A percentile compares a stretch with the other conserved stretches of the same genome.
phyloP scores from a whole-genome alignment of 1,140 invertebrate genomes.

The Plectus sambesii region DNA sequence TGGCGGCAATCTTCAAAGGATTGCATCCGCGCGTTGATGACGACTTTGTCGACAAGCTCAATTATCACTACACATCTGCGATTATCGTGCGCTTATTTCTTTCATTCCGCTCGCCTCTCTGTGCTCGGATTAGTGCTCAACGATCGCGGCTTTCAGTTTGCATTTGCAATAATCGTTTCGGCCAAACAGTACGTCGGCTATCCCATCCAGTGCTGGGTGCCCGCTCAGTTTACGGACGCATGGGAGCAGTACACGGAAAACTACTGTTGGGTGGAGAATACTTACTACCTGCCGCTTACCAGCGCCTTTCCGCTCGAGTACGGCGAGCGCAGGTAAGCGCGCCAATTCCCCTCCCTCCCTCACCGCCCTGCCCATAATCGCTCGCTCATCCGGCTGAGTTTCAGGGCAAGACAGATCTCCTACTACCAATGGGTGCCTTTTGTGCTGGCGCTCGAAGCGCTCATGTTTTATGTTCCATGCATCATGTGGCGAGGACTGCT shows the following conservation, averaged over 20 bases:
- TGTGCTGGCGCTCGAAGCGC: slow-evolving; percentile 51
- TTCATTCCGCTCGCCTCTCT: too few species aligned
- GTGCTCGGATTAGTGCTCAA: too few species aligned
- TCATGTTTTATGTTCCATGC: slow-evolving; percentile 51
- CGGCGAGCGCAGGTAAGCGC: slow-evolving; percentile 40
- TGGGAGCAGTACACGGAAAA: slow-evolving; percentile 45
- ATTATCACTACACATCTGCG: slow-evolving; percentile 45
- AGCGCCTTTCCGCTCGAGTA: slow-evolving; percentile 45
- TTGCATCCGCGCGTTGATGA: slow-evolving; percentile 44
- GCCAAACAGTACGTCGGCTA: slow-evolving; percentile 45
- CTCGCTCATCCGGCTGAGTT: slow-evolving; percentile 16
- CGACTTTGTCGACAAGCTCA: slow-evolving; percentile 45
- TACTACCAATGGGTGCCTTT: slow-evolving; percentile 52
- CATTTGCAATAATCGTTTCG: slow-evolving; percentile 45
- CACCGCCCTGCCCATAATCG: background rate
- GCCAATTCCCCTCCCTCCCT: slow-evolving; percentile 7
- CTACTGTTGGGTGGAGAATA: slow-evolving; percentile 46
- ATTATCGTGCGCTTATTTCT: too few species aligned
- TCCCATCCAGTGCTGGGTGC: slow-evolving; percentile 45
- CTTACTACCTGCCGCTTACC: slow-evolving; percentile 43
- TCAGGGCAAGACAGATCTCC: slow-evolving; percentile 39
- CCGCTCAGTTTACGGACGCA: slow-evolving; percentile 46
- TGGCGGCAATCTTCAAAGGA: slow-evolving; percentile 46
- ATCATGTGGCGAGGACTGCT: slow-evolving; percentile 49
- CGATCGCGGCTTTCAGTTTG: too few species aligned